Evolutionary conservation across 2,888 invertebrate genomes (phyloP), one percentile per base, ranked within the genome.

Genomic region (Rhopalosiphum nymphaeae): DNA sequence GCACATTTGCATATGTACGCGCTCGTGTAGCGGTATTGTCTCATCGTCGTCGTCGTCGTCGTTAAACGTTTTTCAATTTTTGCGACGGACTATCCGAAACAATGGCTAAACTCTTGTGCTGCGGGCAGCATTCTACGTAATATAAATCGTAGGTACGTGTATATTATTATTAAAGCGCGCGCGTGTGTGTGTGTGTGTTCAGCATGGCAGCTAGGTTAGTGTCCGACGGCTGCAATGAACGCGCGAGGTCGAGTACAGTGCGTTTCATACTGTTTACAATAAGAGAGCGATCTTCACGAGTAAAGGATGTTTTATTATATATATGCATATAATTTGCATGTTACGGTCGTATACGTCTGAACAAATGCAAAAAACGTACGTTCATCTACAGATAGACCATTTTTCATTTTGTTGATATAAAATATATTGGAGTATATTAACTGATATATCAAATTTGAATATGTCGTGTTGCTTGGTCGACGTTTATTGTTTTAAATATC

Each of bases 11-110:
- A 89, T 93, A 89, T 36, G 78, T 78, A 86, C 67, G 25, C 78
- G 61, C 29, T 42, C 57, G 93, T 57, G 57, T 84, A 84, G 93
- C 93, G 89, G 89, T 93, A 93, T 93, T 93, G 89, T 89, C 84
- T 89, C 53, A 53, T 53, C 87, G 61, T 25, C 87, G 88, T 92
- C 49, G 61, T 26, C 61, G 88, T 46, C 61, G 88, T 46, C 78
- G 78, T 92, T 89, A 88, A 93, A 93, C 89, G 93, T 84, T 89
- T 89, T 89, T 56, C 89, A 84, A 93, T 93, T 89, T 88, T 93
- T 84, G 89, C 89, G 89, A 84, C 93, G 46, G 21, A 44, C 42
- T 78, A 36, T 36, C 78, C 36, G 78, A 89, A 88, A 88, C 92
- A 92, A 92, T 88, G 49, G 92, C 53, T 36, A 10, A 26, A 46